These are phyloP conservation scores for Arge pagana DNA, from an alignment of 2,888 invertebrate species.

Conservation along the genomic window DNA sequence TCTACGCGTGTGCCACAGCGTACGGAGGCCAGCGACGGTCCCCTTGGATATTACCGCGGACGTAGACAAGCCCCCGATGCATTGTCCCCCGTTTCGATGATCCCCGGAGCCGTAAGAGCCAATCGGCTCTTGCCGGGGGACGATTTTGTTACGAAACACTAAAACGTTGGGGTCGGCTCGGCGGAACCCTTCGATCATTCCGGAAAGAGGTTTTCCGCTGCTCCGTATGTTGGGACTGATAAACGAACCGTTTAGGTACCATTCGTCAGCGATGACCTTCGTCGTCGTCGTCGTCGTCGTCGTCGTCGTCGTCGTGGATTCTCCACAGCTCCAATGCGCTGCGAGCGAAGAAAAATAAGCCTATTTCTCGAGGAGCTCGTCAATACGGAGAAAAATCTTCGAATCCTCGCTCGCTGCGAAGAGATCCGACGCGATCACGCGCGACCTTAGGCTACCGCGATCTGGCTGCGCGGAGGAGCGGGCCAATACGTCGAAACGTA, in stretches of 20 bases:
- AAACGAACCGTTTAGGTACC: background rate
- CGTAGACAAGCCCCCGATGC: constrained; percentile 34
- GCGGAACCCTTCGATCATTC: constrained; percentile 32
- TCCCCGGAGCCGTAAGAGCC: constrained; percentile 42
- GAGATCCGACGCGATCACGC: too few species aligned
- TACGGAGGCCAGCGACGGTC: constrained; percentile 17
- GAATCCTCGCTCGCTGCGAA: too few species aligned
- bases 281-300: too few species aligned
- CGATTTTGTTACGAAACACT: constrained; percentile 54
- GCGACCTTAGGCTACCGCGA: too few species aligned
- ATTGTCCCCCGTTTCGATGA: constrained; percentile 48
- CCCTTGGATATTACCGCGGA: constrained; percentile 17
- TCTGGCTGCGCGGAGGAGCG: too few species aligned
- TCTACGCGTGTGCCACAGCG: constrained; percentile 1
- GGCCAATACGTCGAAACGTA: too few species aligned
- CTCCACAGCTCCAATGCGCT: too few species aligned
- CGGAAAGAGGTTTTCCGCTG: constrained; percentile 3
- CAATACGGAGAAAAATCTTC: too few species aligned
- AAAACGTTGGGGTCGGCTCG: constrained; percentile 45
- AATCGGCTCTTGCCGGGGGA: constrained; percentile 50
- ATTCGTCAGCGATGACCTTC: too few species aligned
- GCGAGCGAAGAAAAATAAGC: too few species aligned
- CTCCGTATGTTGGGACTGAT: background rate
- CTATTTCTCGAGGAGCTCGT: too few species aligned
- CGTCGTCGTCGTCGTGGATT: too few species aligned